Evolutionary conservation across 2,113 vertebrate genomes (phyloP), one percentile per base, ranked within the genome.

Genomic region (Microcebus tavaratra): DNA sequence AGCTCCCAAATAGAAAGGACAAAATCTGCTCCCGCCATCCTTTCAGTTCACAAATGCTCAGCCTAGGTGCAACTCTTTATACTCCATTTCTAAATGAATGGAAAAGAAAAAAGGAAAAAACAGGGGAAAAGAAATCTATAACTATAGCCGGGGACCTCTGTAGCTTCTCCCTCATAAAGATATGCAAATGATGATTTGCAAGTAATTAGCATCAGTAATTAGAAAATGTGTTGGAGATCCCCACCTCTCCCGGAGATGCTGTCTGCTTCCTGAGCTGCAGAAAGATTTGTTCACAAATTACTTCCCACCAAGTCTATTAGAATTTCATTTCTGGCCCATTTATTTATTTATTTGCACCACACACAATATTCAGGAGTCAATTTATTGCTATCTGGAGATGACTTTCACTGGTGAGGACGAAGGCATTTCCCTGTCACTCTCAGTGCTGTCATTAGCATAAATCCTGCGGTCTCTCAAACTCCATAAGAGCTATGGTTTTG

Each of bases 151-250:
- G 50, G 4, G 14, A 21, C 80, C 75, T 91, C 63, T 59, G 72
- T 48, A 39, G 73, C 20, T 27, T 21, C 88, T 75, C 79, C 13
- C 50, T 89, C 90, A 36, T 15, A 67, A 82, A 21, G 14, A 15
- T 11, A 96, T 97, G 95, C 94, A 97, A 97, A 97, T 88, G 78
- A 72, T 5, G 21, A 50, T 57, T 36, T 36, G 61, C 89, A 68
- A 55, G 73, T 96, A 61, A 95, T 98, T 95, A 97, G 78, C 95
- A 91, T 95, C 25, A 67, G 67, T 91, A 96, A 97, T 97, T 97
- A 96, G 88, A 80, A 92, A 94, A 78, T 2, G 25, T 50, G 78
- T 67, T 5, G 31, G 88, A 85, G 88, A 59, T 2, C 27, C 83
- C 1, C 17, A 39, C 76, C 72, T 88, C 90, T 95, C 95, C 83